These are phyloP conservation scores for Fistularia tabacaria DNA, from an alignment of 2,797 vertebrate genomes.

Conservation along the genomic window DNA sequence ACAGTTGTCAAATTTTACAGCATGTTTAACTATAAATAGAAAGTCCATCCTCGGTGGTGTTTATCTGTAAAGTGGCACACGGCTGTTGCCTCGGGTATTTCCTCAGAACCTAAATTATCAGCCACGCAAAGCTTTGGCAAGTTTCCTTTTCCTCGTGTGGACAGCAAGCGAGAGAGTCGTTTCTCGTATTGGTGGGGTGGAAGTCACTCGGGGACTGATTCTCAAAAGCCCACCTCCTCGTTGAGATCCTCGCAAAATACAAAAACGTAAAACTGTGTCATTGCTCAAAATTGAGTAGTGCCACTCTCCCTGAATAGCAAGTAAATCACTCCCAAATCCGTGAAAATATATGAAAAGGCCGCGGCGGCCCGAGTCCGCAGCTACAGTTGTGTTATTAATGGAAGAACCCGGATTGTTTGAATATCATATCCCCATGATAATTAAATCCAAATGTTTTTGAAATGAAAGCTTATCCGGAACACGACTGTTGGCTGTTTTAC, in stretches of 20 bases:
- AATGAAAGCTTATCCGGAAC: conserved; percentile 71
- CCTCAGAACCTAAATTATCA: conserved; percentile 52
- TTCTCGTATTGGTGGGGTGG: conserved; percentile 17
- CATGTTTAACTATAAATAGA: conserved; percentile 48
- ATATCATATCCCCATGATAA: conserved; percentile 76
- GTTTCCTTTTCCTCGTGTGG: conserved; percentile 41
- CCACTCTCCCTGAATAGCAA: conserved; percentile 61
- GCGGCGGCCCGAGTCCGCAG: conserved; percentile 43
- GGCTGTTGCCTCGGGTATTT: conserved; percentile 29
- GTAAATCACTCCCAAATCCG: conserved; percentile 54
- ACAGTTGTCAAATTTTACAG: conserved; percentile 21
- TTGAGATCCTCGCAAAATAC: conserved; percentile 41
- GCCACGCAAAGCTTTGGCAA: conserved; percentile 24
- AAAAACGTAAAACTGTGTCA: conserved; percentile 56
- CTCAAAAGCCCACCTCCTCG: conserved; percentile 38
- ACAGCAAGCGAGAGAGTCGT: background rate
- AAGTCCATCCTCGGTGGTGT: conserved; percentile 3
- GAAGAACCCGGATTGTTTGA: conserved; percentile 73
- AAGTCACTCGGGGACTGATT: conserved; percentile 45
- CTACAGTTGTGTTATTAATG: conserved; percentile 72
- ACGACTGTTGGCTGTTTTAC: conserved; percentile 63
- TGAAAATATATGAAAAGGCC: conserved; percentile 57
- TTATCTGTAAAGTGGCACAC: conserved; percentile 56
- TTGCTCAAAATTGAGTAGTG: conserved; percentile 53
- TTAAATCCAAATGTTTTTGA: conserved; percentile 77